These are phyloP conservation scores for Dryobota labecula DNA, from an alignment of 2,888 invertebrate species.

Conservation along the genomic window DNA sequence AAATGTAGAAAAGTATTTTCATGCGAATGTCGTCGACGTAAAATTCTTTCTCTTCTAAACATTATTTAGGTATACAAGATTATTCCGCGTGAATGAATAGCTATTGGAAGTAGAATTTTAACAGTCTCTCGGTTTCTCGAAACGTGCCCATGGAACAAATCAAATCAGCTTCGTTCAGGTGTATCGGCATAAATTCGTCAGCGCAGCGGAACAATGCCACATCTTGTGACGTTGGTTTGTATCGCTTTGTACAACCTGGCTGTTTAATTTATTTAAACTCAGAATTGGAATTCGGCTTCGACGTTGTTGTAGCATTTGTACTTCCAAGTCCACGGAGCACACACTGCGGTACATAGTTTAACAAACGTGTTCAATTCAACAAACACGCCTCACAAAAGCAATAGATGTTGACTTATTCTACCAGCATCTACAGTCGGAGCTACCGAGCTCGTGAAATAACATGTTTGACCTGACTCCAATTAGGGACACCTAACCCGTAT, in stretches of 20 bases:
- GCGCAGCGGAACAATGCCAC: slow-evolving; percentile 40
- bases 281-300: slow-evolving; percentile 41
- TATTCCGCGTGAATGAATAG: slow-evolving; percentile 67
- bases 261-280: slow-evolving; percentile 50
- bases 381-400: slow-evolving; percentile 52
- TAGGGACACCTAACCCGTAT: slow-evolving; percentile 40
- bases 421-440: slow-evolving; percentile 39
- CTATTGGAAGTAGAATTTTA: slow-evolving; percentile 67
- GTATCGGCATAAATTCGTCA: slow-evolving; percentile 51
- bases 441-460: slow-evolving; percentile 41
- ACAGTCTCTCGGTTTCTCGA: slow-evolving; percentile 54
- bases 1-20: slow-evolving; percentile 63
- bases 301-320: slow-evolving; percentile 41
- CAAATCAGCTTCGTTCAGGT: slow-evolving; percentile 50
- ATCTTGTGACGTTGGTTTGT: slow-evolving; percentile 36
- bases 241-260: slow-evolving; percentile 24
- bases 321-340: slow-evolving; percentile 21
- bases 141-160: slow-evolving; percentile 50
- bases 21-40: slow-evolving; percentile 64
- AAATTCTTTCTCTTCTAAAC: slow-evolving; percentile 65
- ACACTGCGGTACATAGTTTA: slow-evolving; percentile 50
- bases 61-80: slow-evolving; percentile 70
- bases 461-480: slow-evolving; percentile 46
- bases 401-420: slow-evolving; percentile 44
- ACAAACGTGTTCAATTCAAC: slow-evolving; percentile 51